Percentiles rank a stretch among this genome's conserved stretches.
Evolutionary conservation across 1,140 invertebrate species (phyloP).

Genomic region (Habropoda laboriosa): DNA sequence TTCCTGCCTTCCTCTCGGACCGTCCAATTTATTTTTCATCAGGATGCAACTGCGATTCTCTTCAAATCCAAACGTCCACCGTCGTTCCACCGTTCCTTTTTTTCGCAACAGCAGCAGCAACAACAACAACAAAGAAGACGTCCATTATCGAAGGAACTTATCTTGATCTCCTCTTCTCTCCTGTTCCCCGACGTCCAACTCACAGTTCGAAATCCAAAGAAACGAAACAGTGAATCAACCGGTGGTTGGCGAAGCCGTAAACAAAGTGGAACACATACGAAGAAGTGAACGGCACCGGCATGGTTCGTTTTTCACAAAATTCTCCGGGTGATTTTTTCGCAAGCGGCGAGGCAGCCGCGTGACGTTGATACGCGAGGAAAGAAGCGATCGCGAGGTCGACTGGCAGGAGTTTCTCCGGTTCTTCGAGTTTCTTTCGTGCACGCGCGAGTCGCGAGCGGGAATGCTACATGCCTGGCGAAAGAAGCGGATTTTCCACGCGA

Average conservation of each 20-base stretch:
- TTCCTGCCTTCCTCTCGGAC: neutral
- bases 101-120: neutral
- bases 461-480: conserved; percentile 30
- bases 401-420: conserved; percentile 5
- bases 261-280: no score
- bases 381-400: neutral
- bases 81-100: neutral
- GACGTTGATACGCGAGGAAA: neutral
- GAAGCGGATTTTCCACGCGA: conserved; percentile 60
- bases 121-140: neutral
- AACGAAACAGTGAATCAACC: no score
- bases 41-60: neutral
- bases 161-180: neutral
- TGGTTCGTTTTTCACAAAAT: no score
- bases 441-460: conserved; percentile 54
- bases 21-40: neutral
- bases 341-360: neutral
- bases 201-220: no score
- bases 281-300: no score
- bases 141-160: neutral
- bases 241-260: no score
- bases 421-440: conserved; percentile 36
- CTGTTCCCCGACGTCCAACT: no score
- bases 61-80: neutral
- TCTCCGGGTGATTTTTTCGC: neutral